Evolutionary conservation across 1,140 invertebrate genomes (phyloP), one percentile per base, ranked within the genome.

Genomic region (Mesaphorura yosii): DNA sequence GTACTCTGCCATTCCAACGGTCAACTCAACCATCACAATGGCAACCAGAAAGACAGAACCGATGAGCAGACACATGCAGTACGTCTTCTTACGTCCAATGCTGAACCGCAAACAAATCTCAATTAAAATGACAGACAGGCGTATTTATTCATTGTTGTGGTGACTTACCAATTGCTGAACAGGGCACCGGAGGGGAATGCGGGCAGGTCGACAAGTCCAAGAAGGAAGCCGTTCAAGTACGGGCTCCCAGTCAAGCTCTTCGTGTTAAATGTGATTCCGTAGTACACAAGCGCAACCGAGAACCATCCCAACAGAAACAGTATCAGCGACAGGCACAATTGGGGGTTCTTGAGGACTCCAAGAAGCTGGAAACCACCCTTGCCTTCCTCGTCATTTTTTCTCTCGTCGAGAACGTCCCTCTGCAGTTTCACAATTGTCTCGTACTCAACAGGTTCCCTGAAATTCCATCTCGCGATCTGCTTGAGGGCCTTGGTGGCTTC

Each of bases 131-230:
- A 17, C 10, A 41, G 10, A 41, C 10, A 41, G 10, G 12, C 34
- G 12, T 37, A 37, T 12, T 12, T 12, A 37, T 37, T 37, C 34
- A 37, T 37, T 12, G 34, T 17, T 12, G 17, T 7, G 10, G n/a
- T 10, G 17, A 10, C 22, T 48, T 52, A 60, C 59, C 48, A 48
- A 49, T 61, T 61, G 25, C 53, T 58, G 28, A 61, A 61, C 4
- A 61, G 1, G 15, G 49, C 40, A 20, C 59, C 59, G 23, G 49
- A 54, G 22, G 50, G 50, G 20, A 46, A 55, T 12, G 48, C 53
- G 23, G 57, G 53, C 23, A 56, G 27, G 44, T 59, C 53, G 10
- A 59, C 44, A 5, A 47, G n/a, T 44, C 57, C 60, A 49, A 62
- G 44, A 28, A 46, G 51, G 26, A 59, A 26, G 7, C 52, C 40